Evolutionary conservation across 2,888 invertebrate genomes (phyloP), one percentile per base, ranked within the genome.

Genomic region (Xylocampa areola): DNA sequence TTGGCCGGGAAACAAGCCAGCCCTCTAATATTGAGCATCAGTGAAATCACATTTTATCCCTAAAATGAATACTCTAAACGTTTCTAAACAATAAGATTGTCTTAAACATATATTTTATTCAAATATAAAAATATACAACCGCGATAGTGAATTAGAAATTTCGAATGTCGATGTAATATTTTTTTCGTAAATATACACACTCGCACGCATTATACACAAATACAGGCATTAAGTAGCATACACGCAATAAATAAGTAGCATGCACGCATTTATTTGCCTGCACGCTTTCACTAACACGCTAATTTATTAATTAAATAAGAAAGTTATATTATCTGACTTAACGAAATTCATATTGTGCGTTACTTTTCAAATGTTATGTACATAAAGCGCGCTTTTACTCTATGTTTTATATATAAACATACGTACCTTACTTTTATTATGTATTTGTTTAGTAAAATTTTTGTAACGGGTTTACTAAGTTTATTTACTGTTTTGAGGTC

Each of bases 301-400:
- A n/a, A 17, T 17, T 25, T 27, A 35, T 14, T 27, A 8, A 10
- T 30, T 5, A 17, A 35, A n/a, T n/a, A n/a, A 1, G 6, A 36
- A 1, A 23, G 5, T 23, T 25, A 5, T 1, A 25, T 25, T 7
- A 35, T n/a, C 2, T 23, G 2, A 27, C 13, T 27, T 36, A 21
- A 13, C 10, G 13, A 17, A 47, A 29, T 32, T 8, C 6, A 14
- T 52, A 67, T 80, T 81, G 80, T 81, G 80, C 80, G 80, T 80
- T 70, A 70, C 32, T 57, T 76, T 79, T 68, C 65, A 69, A 65
- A 35, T 50, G 21, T 4, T 64, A 75, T 52, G 73, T 79, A 73
- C 68, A 68, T 67, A 74, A 78, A 81, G 77, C 78, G 83, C 79
- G 79, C 81, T 53, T 57, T 55, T 49, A 48, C 48, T 59, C 27